phyloP scores from a whole-genome alignment of 2,113 vertebrate genomes.

The Hassar affinis region DNA sequence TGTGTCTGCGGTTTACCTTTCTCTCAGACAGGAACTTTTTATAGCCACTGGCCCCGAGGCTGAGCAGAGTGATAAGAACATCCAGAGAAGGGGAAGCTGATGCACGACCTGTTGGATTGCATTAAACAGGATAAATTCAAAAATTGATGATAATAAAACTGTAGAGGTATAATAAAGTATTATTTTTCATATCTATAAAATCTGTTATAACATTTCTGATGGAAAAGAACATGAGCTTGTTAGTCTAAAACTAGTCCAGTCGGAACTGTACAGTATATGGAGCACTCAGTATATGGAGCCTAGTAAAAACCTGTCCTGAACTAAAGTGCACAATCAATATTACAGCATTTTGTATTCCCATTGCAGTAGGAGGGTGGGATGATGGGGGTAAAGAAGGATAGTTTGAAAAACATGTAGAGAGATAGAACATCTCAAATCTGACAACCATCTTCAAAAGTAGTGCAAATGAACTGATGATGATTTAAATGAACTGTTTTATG shows the following conservation, averaged over 20 bases:
- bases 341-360: constrained; percentile 17
- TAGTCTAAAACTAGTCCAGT: neutral
- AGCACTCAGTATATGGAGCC: neutral
- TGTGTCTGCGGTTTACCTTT: constrained; percentile 76
- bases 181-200: neutral
- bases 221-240: neutral
- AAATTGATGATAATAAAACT: neutral
- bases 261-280: neutral
- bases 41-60: constrained; percentile 88
- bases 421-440: neutral
- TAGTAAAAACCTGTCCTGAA: neutral
- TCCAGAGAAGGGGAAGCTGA: constrained; percentile 94
- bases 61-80: constrained; percentile 91
- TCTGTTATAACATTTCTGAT: neutral
- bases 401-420: neutral
- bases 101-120: constrained; percentile 80
- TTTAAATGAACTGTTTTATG: neutral
- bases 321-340: constrained; percentile 10
- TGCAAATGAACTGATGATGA: neutral
- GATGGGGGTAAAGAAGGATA: neutral
- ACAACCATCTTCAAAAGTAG: neutral
- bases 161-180: neutral
- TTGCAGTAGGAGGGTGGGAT: constrained; percentile 10
- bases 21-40: constrained; percentile 87
- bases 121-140: constrained; percentile 19